Evolutionary conservation across 2,113 vertebrate species (phyloP).

Genomic region (Suricata suricatta): DNA sequence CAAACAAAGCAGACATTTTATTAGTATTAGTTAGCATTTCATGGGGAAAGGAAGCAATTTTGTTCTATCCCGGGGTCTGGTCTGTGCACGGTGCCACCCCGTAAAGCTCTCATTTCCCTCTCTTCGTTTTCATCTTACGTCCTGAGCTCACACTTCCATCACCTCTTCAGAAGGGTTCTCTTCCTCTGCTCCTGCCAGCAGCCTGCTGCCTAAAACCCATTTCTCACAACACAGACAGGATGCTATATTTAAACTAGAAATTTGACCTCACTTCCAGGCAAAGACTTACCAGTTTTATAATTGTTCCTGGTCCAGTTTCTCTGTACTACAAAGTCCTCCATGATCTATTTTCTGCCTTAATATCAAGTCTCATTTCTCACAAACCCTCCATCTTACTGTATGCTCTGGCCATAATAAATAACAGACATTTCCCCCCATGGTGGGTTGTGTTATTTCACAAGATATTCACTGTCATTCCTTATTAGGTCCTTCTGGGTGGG

Average conservation of each 20-base stretch:
- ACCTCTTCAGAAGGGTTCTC: neutral
- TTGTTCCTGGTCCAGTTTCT: neutral
- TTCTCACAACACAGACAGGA: neutral
- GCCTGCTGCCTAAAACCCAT: neutral
- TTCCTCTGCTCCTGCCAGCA: neutral
- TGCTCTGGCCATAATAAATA: too few relatives aligned
- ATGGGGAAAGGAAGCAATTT: too few relatives aligned
- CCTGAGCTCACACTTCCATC: fast-evolving
- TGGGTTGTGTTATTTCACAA: neutral
- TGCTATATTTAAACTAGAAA: neutral
- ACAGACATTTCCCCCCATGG: too few relatives aligned
- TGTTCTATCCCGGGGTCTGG: fast-evolving
- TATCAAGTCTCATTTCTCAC: neutral
- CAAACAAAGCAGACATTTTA: neutral
- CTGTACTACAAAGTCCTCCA: neutral
- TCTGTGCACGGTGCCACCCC: fast-evolving
- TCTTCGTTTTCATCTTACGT: too few relatives aligned
- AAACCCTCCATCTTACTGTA: too few relatives aligned
- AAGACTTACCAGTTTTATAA: neutral
- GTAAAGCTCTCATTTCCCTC: fast-evolving
- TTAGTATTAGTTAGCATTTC: neutral
- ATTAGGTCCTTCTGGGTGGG: fast-evolving
- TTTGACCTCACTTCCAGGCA: neutral
- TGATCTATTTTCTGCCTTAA: neutral
- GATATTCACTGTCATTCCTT: neutral